These are phyloP conservation scores for Trichoplusia ni DNA, from an alignment of 1,140 invertebrate species.

Conservation along the genomic window DNA sequence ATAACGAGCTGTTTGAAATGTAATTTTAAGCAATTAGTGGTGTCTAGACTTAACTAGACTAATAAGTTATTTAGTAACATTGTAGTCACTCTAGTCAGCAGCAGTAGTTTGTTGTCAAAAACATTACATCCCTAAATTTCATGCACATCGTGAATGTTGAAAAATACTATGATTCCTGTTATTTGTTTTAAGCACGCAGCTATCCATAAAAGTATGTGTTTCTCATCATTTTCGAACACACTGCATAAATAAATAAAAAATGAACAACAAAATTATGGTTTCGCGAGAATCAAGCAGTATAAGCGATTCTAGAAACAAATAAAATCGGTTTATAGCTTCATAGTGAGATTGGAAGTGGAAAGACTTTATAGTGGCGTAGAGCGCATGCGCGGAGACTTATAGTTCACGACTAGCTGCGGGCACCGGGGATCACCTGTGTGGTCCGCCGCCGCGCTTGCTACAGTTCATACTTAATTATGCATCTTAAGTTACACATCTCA, in stretches of 20 bases:
- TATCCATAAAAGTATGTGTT: too few relatives aligned
- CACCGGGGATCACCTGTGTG: constrained; percentile 59
- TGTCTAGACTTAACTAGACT: too few relatives aligned
- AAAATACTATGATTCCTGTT: too few relatives aligned
- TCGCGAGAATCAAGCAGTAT: constrained; percentile 32
- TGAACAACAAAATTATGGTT: not conserved
- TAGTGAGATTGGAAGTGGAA: constrained; percentile 60
- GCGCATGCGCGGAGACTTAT: constrained; percentile 56
- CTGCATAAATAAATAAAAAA: not conserved
- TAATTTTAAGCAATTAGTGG: too few relatives aligned
- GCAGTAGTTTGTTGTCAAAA: too few relatives aligned
- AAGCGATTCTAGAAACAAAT: constrained; percentile 52
- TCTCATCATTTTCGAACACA: too few relatives aligned
- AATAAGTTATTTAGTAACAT: too few relatives aligned
- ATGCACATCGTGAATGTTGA: too few relatives aligned
- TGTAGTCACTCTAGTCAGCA: too few relatives aligned
- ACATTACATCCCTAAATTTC: too few relatives aligned
- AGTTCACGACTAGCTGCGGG: constrained; percentile 67
- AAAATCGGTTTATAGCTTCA: constrained; percentile 63
- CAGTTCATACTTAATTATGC: constrained; percentile 52
- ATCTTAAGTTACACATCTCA: constrained; percentile 23
- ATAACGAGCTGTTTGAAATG: too few relatives aligned
- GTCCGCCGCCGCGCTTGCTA: constrained; percentile 52
- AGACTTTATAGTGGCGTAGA: constrained; percentile 57
- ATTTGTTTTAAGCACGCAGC: too few relatives aligned